Evolutionary conservation across 2,113 vertebrate genomes (phyloP), one percentile per base, ranked within the genome.

Genomic region (Lanius collurio): DNA sequence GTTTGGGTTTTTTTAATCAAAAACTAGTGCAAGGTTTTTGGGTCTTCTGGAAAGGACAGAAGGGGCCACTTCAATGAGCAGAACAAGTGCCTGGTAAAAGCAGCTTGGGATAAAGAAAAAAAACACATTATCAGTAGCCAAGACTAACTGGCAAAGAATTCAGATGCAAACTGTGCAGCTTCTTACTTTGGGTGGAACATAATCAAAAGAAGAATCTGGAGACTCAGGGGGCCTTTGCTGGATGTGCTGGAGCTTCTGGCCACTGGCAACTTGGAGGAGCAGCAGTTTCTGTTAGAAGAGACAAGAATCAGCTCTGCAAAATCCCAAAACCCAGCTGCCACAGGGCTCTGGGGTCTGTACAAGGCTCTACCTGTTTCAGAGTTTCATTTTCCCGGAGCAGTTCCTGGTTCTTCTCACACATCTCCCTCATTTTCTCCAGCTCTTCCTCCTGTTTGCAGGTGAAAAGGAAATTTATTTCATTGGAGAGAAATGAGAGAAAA

Each of bases 171-270:
- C 2, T 5, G 24, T 5, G 20, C 19, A 56, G 60, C 19, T 78
- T 81, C 62, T 97, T 98, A 99, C 99, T 97, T 99, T 99, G 76
- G 98, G 98, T 79, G 99, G 99, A 87, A 99, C 8, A 20, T 99
- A 99, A 35, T 99, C 99, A 57, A 99, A 99, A 4, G 99, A 98
- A 81, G 99, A 98, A 7, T 99, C 98, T 4, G 95, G 96, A 39
- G 98, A 97, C 5, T 96, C 78, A 3, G 83, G 24, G 1, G 44
- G 6, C 7, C 56, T 35, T 21, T 65, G 79, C 52, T 87, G 88
- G n/a, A 96, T 46, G 44, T 55, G 68, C 6, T 5, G 56, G 88
- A 98, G 20, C 96, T 98, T 99, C 95, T 98, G 98, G 22, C 87
- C 96, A 50, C 98, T 98, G 82, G 98, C 98, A 70, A 98, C 87